Evolutionary conservation across 2,797 vertebrate species (phyloP).

Genomic region (Tolypeutes matacus): DNA sequence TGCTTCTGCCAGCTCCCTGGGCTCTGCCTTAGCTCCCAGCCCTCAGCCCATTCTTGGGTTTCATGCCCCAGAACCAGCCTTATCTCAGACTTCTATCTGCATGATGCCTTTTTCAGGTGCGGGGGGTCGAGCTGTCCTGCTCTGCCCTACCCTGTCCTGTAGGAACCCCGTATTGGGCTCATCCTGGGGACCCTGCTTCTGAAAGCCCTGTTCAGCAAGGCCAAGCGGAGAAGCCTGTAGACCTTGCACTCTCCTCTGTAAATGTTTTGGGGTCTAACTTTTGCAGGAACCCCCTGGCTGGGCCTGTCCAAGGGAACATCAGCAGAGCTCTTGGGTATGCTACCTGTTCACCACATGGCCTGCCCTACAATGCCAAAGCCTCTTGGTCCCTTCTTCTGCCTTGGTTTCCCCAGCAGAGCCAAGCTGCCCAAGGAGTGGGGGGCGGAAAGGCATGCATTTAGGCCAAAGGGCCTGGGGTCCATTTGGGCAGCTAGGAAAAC

Average conservation of each 20-base stretch:
- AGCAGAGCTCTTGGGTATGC: constrained; percentile 6
- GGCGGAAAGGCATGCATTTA: constrained; percentile 1
- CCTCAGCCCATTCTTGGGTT: background rate
- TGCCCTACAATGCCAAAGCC: constrained; percentile 61
- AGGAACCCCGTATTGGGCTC: background rate
- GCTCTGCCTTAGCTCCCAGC: background rate
- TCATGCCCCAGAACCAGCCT: background rate
- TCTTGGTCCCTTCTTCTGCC: constrained; percentile 33
- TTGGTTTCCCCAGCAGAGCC: constrained; percentile 29
- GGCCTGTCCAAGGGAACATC: background rate
- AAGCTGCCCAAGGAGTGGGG: background rate
- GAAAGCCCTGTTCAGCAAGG: background rate
- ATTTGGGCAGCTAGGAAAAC: background rate
- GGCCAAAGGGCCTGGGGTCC: constrained; percentile 43
- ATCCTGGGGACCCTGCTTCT: background rate
- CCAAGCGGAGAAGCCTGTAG: background rate
- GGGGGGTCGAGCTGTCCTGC: background rate
- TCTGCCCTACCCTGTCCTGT: background rate
- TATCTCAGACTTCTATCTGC: constrained; percentile 58
- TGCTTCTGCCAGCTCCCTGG: background rate
- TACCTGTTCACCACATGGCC: background rate
- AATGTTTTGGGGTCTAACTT: background rate
- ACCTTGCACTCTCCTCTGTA: background rate
- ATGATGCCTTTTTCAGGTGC: background rate
- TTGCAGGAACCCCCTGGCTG: background rate